These are phyloP conservation scores for Diaperis boleti DNA, from an alignment of 2,888 invertebrate species.

Conservation along the genomic window DNA sequence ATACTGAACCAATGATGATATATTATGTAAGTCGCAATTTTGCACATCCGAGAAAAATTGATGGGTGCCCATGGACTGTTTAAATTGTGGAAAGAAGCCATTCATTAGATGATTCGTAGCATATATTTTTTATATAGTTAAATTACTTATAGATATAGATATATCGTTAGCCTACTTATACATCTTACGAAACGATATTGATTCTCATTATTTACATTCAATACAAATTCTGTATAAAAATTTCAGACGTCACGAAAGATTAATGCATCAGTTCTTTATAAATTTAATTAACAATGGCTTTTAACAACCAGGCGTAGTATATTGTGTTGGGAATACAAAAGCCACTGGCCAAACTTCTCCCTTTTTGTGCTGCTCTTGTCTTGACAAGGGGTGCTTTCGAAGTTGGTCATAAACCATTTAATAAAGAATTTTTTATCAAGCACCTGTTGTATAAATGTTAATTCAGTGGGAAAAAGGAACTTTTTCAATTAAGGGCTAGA, in stretches of 20 bases:
- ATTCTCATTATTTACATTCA: too few species aligned
- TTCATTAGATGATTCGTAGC: too few species aligned
- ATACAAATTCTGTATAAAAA: background rate
- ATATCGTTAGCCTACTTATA: too few species aligned
- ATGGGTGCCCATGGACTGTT: too few species aligned
- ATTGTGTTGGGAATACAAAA: conserved; percentile 4
- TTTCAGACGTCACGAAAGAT: conserved; percentile 3
- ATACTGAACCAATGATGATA: too few species aligned
- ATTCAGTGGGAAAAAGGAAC: background rate
- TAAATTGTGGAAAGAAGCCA: too few species aligned
- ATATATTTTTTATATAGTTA: too few species aligned
- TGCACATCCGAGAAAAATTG: too few species aligned
- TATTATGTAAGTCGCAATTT: too few species aligned
- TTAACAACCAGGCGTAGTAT: background rate
- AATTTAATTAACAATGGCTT: conserved; percentile 12
- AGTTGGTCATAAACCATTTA: background rate
- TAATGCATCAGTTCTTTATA: conserved; percentile 6
- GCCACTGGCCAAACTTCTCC: background rate
- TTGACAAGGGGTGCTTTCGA: background rate
- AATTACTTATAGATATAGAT: too few species aligned
- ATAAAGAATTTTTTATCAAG: background rate
- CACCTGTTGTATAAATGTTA: background rate
- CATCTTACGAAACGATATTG: too few species aligned
- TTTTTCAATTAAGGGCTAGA: background rate
- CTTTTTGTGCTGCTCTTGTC: background rate